Evolutionary conservation across 2,113 vertebrate genomes (phyloP), one percentile per base, ranked within the genome.

Genomic region (Cyphomyrus plagiostoma): DNA sequence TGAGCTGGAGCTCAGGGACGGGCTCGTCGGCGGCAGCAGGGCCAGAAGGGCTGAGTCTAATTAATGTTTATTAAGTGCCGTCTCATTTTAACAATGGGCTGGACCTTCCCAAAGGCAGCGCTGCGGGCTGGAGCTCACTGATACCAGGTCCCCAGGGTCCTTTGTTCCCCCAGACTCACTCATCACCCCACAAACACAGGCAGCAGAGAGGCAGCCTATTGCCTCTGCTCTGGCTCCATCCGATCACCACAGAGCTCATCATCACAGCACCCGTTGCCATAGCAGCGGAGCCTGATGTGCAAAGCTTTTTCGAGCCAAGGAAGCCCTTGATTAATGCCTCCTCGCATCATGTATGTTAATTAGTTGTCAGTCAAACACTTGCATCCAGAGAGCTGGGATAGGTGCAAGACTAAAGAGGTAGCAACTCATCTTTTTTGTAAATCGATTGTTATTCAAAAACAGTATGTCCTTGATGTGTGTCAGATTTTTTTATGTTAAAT

Each of bases 51-150:
- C 91, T 35, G 90, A 74, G 92, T 89, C 95, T 97, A 96, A 97
- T 98, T 97, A 97, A 95, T 94, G 94, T 93, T 96, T 95, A 97
- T 97, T 97, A 96, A 97, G 96, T 96, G 96, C 95, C 93, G 86
- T 93, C 94, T 96, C 94, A 93, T 94, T 92, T 92, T 95, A 95
- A 97, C 96, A 96, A 97, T 96, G 96, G 95, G 94, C 95, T 95
- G 95, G 95, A n/a, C 95, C 95, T 94, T 95, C 95, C 96, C 94
- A 88, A 91, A 93, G 95, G 96, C 95, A 95, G 94, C 93, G 94
- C 94, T 94, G 94, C 93, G 95, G 93, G 94, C 94, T 94, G 94
- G 93, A 94, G 49, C 94, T 95, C 95, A 95, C 95, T 96, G 97
- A 98, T 98, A 98, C 93, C 93, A 94, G 95, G 94, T 95, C 97